Evolutionary conservation across 1,140 invertebrate genomes (phyloP).

Genomic region (Prorops nasuta): DNA sequence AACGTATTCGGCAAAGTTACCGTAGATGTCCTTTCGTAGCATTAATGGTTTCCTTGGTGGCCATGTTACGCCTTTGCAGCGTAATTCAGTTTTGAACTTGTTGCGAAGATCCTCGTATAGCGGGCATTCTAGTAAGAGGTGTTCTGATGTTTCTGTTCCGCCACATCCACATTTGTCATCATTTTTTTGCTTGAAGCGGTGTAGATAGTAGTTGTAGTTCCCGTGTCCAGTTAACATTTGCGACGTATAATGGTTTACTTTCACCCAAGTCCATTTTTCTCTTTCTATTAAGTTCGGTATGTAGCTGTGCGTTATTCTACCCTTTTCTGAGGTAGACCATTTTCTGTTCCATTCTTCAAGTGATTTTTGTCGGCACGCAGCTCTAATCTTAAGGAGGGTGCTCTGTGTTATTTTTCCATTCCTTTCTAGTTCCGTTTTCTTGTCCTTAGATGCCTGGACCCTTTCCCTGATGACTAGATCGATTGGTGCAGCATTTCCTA

Average conservation of each 20-base stretch:
- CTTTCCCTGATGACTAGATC: neutral
- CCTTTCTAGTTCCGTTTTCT: neutral
- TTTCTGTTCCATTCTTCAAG: conserved; percentile 8
- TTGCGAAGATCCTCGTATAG: too few relatives aligned
- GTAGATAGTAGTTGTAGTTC: too few relatives aligned
- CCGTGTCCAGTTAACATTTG: conserved; percentile 14
- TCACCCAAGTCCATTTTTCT: neutral
- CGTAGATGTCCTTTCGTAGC: too few relatives aligned
- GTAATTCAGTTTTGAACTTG: too few relatives aligned
- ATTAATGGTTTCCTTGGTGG: too few relatives aligned
- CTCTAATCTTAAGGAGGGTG: neutral
- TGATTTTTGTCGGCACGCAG: neutral
- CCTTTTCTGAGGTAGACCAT: conserved; percentile 2
- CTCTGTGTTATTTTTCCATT: neutral
- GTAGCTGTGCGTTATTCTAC: neutral
- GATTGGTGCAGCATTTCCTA: neutral
- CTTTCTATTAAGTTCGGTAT: conserved; percentile 3
- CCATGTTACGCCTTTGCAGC: too few relatives aligned
- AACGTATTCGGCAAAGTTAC: too few relatives aligned
- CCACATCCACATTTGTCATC: too few relatives aligned
- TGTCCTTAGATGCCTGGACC: neutral
- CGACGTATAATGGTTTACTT: neutral
- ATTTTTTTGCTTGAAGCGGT: too few relatives aligned
- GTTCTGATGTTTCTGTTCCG: too few relatives aligned
- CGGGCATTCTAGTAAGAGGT: too few relatives aligned